These are phyloP conservation scores for Pocillopora verrucosa DNA, from an alignment of 64 coral and sea anemone genomes.

Conservation along the genomic window DNA sequence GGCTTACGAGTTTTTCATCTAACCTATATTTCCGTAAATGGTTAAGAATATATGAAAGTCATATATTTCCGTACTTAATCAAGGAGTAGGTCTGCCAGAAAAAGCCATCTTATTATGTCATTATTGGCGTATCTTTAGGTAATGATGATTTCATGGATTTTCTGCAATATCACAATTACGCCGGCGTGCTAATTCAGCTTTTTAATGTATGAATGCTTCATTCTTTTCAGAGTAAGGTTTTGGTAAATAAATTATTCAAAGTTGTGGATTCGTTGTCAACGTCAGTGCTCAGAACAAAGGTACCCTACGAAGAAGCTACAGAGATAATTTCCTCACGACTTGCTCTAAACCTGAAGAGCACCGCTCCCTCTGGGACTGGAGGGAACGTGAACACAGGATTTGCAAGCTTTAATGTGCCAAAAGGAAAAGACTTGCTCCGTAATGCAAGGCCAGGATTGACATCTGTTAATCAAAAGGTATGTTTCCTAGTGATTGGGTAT, in stretches of 20 bases:
- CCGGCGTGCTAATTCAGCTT: not conserved
- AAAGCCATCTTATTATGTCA: too few relatives aligned
- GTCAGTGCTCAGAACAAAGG: constrained; percentile 58
- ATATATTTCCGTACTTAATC: too few relatives aligned
- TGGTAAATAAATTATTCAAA: constrained; percentile 36
- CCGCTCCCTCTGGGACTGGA: not conserved
- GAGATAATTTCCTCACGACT: constrained; percentile 36
- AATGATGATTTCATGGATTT: too few relatives aligned
- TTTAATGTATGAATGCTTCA: not conserved
- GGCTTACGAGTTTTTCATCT: not conserved
- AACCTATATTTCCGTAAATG: too few relatives aligned
- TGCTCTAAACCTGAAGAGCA: constrained; percentile 45
- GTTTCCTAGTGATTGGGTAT: not conserved
- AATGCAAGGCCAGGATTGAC: not conserved
- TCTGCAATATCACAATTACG: not conserved
- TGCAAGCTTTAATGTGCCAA: constrained; percentile 51
- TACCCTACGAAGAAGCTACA: constrained; percentile 63
- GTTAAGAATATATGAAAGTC: too few relatives aligned
- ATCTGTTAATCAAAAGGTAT: constrained; percentile 58
- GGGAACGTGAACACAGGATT: constrained; percentile 2
- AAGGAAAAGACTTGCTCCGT: constrained; percentile 27
- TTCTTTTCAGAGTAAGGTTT: constrained; percentile 41
- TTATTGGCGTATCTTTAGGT: too few relatives aligned
- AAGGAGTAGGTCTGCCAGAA: too few relatives aligned
- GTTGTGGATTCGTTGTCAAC: constrained; percentile 17